A percentile compares a stretch with the other conserved stretches of the same genome.
phyloP scores from a whole-genome alignment of 2,797 vertebrate genomes.

The Anguilla anguilla region DNA sequence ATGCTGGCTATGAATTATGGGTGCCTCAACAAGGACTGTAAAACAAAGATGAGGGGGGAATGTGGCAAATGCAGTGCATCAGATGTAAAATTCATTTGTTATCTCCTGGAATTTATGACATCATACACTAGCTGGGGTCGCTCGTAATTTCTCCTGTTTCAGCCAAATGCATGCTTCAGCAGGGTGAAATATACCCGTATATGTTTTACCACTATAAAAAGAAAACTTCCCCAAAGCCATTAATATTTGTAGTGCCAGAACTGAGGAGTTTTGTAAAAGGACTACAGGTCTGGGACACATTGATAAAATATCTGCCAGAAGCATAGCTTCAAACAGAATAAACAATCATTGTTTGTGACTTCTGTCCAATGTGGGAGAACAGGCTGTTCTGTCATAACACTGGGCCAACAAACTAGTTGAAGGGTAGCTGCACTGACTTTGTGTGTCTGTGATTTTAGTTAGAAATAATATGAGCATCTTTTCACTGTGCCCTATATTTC shows the following conservation, averaged over 20 bases:
- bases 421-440: neutral
- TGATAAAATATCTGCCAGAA: neutral
- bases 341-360: neutral
- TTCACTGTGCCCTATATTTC: neutral
- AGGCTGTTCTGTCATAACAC: neutral
- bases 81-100: conserved; percentile 20
- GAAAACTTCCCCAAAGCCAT: neutral
- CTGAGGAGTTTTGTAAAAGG: neutral
- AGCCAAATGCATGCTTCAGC: neutral
- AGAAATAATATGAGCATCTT: neutral
- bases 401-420: neutral
- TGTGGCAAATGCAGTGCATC: neutral
- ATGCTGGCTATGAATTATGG: conserved; percentile 42
- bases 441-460: neutral
- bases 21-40: conserved; percentile 24
- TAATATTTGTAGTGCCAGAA: conserved; percentile 4
- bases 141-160: neutral
- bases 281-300: neutral
- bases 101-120: conserved; percentile 9
- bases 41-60: conserved; percentile 28
- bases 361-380: neutral
- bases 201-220: neutral
- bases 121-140: neutral
- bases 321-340: neutral
- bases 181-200: conserved; percentile 1